Percentiles rank a stretch among this genome's conserved stretches.
phyloP scores from a whole-genome alignment of 1,140 invertebrate genomes.

The Coptotermes formosanus region DNA sequence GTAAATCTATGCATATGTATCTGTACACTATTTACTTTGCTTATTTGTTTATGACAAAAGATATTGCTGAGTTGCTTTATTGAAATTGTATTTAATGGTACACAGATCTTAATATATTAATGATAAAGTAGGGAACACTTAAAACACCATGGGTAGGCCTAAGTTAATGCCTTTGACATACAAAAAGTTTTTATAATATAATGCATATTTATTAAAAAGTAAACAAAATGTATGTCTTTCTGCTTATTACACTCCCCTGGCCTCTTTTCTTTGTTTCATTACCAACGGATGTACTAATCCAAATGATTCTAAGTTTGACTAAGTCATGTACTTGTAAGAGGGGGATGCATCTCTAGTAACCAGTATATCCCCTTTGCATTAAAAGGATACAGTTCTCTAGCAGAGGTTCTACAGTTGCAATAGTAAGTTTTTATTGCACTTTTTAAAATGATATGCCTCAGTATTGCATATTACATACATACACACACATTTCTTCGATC shows the following conservation, averaged over 20 bases:
- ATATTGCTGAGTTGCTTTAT: conserved; percentile 16
- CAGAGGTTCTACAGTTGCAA: no score
- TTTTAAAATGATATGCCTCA: no score
- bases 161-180: conserved; percentile 5
- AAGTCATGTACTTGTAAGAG: no score
- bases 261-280: not conserved
- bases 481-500: no score
- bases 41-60: not conserved
- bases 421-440: no score
- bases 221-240: not conserved
- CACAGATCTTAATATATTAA: conserved; percentile 10
- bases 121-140: not conserved
- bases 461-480: no score
- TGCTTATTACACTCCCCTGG: not conserved
- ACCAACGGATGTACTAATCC: no score
- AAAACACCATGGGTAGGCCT: not conserved
- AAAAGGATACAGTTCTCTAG: no score
- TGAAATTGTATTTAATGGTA: conserved; percentile 7
- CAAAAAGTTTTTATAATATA: conserved; percentile 4
- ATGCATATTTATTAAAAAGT: conserved; percentile 13
- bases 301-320: no score
- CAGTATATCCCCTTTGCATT: no score
- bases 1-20: not conserved
- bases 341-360: no score
- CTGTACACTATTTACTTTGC: not conserved